Conservation (phyloP, 2,888 invertebrate genomes). For the Timema podura region DNA sequence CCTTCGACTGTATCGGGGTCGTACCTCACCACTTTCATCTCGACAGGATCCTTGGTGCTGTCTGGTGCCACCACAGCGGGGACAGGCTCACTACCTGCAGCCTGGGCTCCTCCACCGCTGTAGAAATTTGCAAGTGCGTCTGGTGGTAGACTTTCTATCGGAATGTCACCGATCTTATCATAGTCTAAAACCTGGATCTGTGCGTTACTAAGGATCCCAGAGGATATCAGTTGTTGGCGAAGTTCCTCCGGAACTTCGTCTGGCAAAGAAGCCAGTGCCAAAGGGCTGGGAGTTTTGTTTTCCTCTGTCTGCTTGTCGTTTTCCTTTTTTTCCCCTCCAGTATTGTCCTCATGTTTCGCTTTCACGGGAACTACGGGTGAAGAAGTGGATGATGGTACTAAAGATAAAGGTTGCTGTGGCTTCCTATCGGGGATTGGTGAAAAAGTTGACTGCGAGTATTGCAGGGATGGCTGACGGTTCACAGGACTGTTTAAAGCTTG, state of each 20-base stretch:
- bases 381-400: no score
- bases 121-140: slow-evolving; percentile 85
- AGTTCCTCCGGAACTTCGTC: slow-evolving; percentile 87
- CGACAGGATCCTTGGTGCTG: slow-evolving; percentile 46
- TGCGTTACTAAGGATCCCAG: slow-evolving; percentile 82
- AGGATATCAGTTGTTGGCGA: slow-evolving; percentile 73
- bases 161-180: slow-evolving; percentile 82
- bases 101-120: slow-evolving; percentile 73
- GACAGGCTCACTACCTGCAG: slow-evolving; percentile 54
- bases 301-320: slow-evolving; percentile 16
- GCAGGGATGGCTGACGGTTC: no score
- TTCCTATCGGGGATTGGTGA: no score
- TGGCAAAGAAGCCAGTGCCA: slow-evolving; percentile 56
- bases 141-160: slow-evolving; percentile 75
- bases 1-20: slow-evolving; percentile 71
- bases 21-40: slow-evolving; percentile 82
- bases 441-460: no score
- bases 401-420: no score
- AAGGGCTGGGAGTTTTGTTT: slow-evolving; percentile 36
- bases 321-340: slow-evolving; percentile 35
- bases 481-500: no score
- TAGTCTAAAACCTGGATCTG: slow-evolving; percentile 84
- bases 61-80: slow-evolving; percentile 11
- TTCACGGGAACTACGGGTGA: no score
- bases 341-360: no score